phyloP scores from a whole-genome alignment of 2,888 invertebrate species.

The Lasioglossum figueresi region DNA sequence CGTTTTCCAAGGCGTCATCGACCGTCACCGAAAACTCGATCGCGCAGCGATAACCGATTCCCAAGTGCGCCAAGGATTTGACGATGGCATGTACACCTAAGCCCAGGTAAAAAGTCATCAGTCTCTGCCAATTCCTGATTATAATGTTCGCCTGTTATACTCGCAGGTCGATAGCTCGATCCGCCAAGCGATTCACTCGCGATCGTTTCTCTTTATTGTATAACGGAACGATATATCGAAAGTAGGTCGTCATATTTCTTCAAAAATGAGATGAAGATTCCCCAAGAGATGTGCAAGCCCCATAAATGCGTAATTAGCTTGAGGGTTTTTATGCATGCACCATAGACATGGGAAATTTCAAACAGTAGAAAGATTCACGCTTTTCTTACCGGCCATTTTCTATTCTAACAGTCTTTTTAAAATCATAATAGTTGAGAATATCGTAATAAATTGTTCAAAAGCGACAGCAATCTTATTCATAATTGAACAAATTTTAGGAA shows the following conservation, averaged over 20 bases:
- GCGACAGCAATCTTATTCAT: too few species aligned
- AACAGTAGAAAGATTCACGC: background rate
- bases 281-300: background rate
- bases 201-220: background rate
- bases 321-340: background rate
- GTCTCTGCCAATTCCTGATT: conserved; percentile 38
- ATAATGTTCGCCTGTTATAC: conserved; percentile 58
- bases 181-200: conserved; percentile 57
- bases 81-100: background rate
- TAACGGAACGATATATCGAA: conserved; percentile 22
- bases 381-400: too few species aligned
- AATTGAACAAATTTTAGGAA: too few species aligned
- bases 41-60: background rate
- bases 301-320: background rate
- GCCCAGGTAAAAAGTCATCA: conserved; percentile 20
- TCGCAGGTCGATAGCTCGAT: conserved; percentile 62
- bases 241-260: conserved; percentile 24
- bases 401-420: too few species aligned
- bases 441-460: background rate
- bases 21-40: conserved; percentile 21
- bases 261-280: background rate
- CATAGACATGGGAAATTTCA: background rate
- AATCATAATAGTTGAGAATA: background rate
- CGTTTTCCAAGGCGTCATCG: conserved; percentile 60
- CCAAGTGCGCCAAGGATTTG: background rate